Conservation (phyloP, 2,888 invertebrate species). For the Acronicta leporina region DNA sequence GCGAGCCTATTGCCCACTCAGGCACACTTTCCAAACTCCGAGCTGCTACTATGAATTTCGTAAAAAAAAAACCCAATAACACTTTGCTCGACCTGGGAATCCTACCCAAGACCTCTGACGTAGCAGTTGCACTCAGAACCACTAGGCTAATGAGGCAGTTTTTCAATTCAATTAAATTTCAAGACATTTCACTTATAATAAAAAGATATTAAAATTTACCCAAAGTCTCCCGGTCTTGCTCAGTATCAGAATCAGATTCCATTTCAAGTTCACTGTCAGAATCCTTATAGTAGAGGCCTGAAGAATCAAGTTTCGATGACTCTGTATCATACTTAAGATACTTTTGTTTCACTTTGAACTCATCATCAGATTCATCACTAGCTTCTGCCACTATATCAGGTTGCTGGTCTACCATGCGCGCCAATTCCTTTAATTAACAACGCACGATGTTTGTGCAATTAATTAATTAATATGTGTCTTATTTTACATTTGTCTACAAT, state of each 20-base stretch:
- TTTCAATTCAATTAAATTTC: too few relatives aligned
- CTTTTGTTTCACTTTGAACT: constrained; percentile 85
- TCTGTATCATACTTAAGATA: constrained; percentile 91
- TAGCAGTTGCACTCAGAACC: too few relatives aligned
- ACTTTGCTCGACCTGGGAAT: too few relatives aligned
- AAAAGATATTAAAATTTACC: constrained; percentile 69
- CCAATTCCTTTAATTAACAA: constrained; percentile 82
- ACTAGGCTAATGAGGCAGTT: too few relatives aligned
- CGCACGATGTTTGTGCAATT: background rate
- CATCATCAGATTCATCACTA: constrained; percentile 90
- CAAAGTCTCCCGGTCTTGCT: constrained; percentile 88
- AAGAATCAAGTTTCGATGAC: constrained; percentile 91
- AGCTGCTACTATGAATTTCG: too few relatives aligned
- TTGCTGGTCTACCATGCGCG: constrained; percentile 88
- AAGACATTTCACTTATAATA: too few relatives aligned
- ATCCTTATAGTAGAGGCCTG: constrained; percentile 91
- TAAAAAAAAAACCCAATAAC: too few relatives aligned
- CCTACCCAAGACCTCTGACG: too few relatives aligned
- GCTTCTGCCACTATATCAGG: constrained; percentile 91
- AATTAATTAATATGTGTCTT: too few relatives aligned
- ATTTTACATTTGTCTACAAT: too few relatives aligned
- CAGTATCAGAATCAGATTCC: constrained; percentile 88
- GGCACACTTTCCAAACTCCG: too few relatives aligned
- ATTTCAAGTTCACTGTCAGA: constrained; percentile 90
- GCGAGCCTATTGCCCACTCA: too few relatives aligned